phyloP scores from a whole-genome alignment of 1,140 invertebrate species.

The Leptinotarsa texana region DNA sequence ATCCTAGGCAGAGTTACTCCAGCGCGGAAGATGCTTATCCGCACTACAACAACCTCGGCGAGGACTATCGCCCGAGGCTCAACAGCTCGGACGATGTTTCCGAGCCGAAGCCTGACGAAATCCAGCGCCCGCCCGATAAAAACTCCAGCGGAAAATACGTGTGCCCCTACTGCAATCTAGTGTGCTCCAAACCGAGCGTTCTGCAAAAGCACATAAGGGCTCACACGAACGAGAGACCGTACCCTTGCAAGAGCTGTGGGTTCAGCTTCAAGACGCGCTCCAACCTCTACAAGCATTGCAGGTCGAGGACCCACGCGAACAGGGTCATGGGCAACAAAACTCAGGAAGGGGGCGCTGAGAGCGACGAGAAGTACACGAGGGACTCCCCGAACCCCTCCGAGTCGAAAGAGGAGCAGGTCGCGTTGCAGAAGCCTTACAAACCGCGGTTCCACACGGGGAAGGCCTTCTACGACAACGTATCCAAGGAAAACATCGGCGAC shows the following conservation, averaged over 20 bases:
- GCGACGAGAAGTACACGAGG: slow-evolving; percentile 24
- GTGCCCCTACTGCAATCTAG: slow-evolving; percentile 85
- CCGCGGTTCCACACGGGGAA: slow-evolving; percentile 51
- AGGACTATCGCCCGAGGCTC: slow-evolving; percentile 2
- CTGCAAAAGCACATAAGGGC: slow-evolving; percentile 90
- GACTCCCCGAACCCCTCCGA: slow-evolving; percentile 59
- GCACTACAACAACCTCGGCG: not conserved
- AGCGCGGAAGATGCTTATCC: slow-evolving; percentile 14
- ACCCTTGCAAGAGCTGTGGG: slow-evolving; percentile 84
- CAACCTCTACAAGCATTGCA: slow-evolving; percentile 89
- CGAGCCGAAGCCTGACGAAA: slow-evolving; percentile 33
- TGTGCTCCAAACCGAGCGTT: slow-evolving; percentile 91
- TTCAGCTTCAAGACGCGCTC: slow-evolving; percentile 94
- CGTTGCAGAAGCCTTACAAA: slow-evolving; percentile 51
- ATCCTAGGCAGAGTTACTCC: slow-evolving; percentile 34
- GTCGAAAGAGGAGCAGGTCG: slow-evolving; percentile 78
- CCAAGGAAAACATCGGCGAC: slow-evolving; percentile 37
- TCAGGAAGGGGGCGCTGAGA: slow-evolving; percentile 36
- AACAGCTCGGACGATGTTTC: slow-evolving; percentile 23
- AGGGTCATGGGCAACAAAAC: slow-evolving; percentile 51
- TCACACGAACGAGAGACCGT: slow-evolving; percentile 91
- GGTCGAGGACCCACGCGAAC: slow-evolving; percentile 77
- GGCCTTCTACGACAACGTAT: slow-evolving; percentile 32
- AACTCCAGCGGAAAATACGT: slow-evolving; percentile 65
- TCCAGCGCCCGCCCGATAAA: slow-evolving; percentile 33